Percentiles rank a stretch among this genome's conserved stretches.
Evolutionary conservation across 2,888 invertebrate genomes (phyloP).

Genomic region (Tinea pellionella): DNA sequence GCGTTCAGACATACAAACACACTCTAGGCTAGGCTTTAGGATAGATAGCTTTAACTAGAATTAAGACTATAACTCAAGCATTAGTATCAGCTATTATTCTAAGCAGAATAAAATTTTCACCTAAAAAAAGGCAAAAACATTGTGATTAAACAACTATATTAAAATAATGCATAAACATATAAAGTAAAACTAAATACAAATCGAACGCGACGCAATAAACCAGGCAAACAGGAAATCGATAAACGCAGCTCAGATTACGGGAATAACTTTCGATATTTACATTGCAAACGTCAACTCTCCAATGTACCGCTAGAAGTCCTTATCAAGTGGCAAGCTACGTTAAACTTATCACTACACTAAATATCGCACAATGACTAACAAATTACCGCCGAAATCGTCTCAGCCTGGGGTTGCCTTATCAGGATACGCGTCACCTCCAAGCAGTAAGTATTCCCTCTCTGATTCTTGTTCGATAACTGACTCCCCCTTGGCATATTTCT

Average conservation of each 20-base stretch:
- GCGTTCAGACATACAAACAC: too few species aligned
- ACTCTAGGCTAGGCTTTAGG: too few species aligned
- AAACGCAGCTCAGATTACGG: neutral
- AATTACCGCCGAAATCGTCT: conserved; percentile 8
- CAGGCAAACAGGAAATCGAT: conserved; percentile 1
- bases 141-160: too few species aligned
- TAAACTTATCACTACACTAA: neutral
- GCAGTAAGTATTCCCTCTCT: conserved; percentile 18
- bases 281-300: neutral
- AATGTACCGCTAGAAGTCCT: neutral
- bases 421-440: conserved; percentile 18
- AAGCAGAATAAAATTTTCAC: too few species aligned
- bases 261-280: neutral
- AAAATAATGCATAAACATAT: neutral
- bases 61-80: too few species aligned
- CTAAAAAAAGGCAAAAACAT: too few species aligned
- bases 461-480: conserved; percentile 34
- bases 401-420: conserved; percentile 26
- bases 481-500: conserved; percentile 32
- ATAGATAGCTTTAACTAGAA: too few species aligned
- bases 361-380: conserved; percentile 9
- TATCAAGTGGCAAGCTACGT: neutral
- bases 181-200: neutral
- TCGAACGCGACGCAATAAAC: neutral
- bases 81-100: too few species aligned